phyloP scores from a whole-genome alignment of 2,888 invertebrate genomes.

The Rhorus exstirpatorius region DNA sequence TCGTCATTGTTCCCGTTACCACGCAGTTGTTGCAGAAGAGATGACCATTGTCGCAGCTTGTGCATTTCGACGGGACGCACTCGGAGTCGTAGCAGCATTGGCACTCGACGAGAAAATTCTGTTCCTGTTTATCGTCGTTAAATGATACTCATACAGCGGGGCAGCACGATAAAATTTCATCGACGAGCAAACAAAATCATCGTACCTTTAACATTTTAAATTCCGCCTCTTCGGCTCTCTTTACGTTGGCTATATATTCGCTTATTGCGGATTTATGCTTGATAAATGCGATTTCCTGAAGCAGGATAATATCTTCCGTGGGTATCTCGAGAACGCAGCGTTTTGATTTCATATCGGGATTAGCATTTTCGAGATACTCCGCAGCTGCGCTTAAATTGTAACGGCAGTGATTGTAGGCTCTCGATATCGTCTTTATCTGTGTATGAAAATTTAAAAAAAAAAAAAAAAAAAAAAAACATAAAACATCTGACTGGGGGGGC shows the following conservation, averaged over 20 bases:
- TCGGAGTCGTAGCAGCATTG: conserved; percentile 88
- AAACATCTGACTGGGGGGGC: too few species aligned
- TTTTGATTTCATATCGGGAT: conserved; percentile 73
- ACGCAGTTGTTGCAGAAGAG: conserved; percentile 87
- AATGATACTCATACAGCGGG: background rate
- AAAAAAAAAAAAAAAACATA: background rate
- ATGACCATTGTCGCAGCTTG: conserved; percentile 83
- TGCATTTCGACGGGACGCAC: conserved; percentile 80
- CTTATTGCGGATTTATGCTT: conserved; percentile 80
- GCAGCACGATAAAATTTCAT: background rate
- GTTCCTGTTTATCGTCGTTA: conserved; percentile 74
- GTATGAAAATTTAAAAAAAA: conserved; percentile 22
- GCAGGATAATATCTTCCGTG: conserved; percentile 77
- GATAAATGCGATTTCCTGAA: conserved; percentile 83
- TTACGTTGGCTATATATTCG: conserved; percentile 77
- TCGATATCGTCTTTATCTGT: conserved; percentile 73
- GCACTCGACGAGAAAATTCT: conserved; percentile 86
- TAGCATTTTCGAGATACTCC: conserved; percentile 65
- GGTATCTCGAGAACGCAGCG: conserved; percentile 65
- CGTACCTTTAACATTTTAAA: conserved; percentile 79
- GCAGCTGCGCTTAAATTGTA: conserved; percentile 78
- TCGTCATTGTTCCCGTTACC: conserved; percentile 83
- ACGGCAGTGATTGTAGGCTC: conserved; percentile 56
- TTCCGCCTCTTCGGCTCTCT: conserved; percentile 79
- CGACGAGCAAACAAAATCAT: background rate